Conservation (phyloP, 2,888 invertebrate genomes). For the Halocaridina rubra region DNA sequence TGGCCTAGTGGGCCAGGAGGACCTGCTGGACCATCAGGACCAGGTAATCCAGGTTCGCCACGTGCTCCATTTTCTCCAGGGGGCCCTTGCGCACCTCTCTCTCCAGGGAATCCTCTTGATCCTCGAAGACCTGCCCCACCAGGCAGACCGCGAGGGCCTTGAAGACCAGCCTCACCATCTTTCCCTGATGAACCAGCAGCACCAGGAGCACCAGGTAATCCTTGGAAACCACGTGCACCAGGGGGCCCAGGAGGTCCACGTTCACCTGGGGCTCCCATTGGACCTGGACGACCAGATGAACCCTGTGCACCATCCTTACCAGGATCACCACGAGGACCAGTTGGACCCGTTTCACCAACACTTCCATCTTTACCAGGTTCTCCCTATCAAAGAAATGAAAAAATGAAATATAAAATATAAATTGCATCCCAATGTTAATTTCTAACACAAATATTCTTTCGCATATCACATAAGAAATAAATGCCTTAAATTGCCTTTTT, state of each 20-base stretch:
- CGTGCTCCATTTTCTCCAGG: slow-evolving; percentile 76
- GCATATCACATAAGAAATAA: no score
- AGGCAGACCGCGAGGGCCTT: slow-evolving; percentile 75
- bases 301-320: slow-evolving; percentile 75
- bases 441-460: no score
- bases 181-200: slow-evolving; percentile 82
- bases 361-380: slow-evolving; percentile 83
- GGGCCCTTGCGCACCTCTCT: slow-evolving; percentile 76
- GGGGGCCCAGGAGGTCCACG: slow-evolving; percentile 81
- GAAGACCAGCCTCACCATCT: slow-evolving; percentile 81
- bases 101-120: slow-evolving; percentile 73
- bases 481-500: no score
- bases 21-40: slow-evolving; percentile 79
- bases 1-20: slow-evolving; percentile 76
- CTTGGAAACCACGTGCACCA: slow-evolving; percentile 86
- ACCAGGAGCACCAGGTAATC: slow-evolving; percentile 81
- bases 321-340: slow-evolving; percentile 82
- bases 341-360: slow-evolving; percentile 79
- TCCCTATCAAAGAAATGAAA: slow-evolving; percentile 72
- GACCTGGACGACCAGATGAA: slow-evolving; percentile 74
- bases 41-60: slow-evolving; percentile 78
- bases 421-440: no score
- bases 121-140: slow-evolving; percentile 66
- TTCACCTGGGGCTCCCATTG: slow-evolving; percentile 79
- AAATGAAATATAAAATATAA: no score